These are phyloP conservation scores for Perca fluviatilis DNA, from an alignment of 2,113 vertebrate genomes.

Conservation along the genomic window DNA sequence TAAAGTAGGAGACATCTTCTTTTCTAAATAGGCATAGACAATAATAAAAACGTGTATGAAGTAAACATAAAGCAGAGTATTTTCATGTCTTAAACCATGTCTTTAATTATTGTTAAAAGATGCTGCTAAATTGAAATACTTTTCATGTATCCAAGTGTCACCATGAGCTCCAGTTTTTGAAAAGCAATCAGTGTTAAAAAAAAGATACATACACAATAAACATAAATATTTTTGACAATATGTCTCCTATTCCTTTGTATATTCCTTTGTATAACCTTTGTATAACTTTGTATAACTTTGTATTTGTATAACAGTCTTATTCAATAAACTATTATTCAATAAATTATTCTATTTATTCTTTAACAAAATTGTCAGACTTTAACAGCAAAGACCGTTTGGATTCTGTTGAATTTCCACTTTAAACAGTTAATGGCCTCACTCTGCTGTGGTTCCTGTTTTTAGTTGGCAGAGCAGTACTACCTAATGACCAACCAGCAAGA, in stretches of 20 bases:
- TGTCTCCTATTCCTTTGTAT: background rate
- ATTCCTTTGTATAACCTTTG: too few relatives aligned
- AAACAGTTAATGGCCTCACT: background rate
- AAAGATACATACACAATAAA: conserved; percentile 7
- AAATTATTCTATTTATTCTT: background rate
- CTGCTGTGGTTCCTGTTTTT: background rate
- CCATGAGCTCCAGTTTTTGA: background rate
- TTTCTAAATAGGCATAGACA: too few relatives aligned
- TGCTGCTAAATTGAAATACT: background rate
- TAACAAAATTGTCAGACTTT: background rate
- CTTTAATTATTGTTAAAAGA: background rate
- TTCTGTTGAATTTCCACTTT: background rate
- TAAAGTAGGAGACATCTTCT: background rate
- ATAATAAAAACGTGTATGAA: too few relatives aligned
- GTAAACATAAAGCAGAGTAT: background rate
- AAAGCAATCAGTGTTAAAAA: background rate
- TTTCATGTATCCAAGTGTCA: background rate
- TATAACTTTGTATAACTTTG: background rate
- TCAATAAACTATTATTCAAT: background rate
- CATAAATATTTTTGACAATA: background rate
- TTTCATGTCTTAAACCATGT: background rate
- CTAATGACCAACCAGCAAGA: background rate
- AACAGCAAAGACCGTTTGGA: background rate
- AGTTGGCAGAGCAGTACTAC: background rate
- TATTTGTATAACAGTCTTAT: background rate